phyloP scores from a whole-genome alignment of 1,140 invertebrate species.

The Scaptomyza montana region DNA sequence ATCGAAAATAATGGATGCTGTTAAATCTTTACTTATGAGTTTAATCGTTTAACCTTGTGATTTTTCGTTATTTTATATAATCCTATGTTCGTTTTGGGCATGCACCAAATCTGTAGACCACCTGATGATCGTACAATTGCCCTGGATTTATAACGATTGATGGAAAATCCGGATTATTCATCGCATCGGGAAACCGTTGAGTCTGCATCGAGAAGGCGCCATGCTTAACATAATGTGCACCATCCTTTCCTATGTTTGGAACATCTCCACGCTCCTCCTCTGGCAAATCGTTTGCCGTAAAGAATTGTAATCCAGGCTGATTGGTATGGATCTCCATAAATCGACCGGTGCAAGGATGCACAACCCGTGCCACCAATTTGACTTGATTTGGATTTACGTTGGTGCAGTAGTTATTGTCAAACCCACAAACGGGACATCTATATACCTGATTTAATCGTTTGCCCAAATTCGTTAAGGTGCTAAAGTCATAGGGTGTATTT shows the following conservation, averaged over 20 bases:
- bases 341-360: slow-evolving; percentile 89
- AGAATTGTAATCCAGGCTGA: slow-evolving; percentile 95
- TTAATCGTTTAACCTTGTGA: not conserved
- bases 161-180: slow-evolving; percentile 94
- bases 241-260: slow-evolving; percentile 88
- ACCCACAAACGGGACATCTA: slow-evolving; percentile 85
- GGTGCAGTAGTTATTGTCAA: slow-evolving; percentile 91
- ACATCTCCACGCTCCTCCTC: slow-evolving; percentile 73
- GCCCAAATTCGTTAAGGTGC: slow-evolving; percentile 85
- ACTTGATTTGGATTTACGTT: slow-evolving; percentile 69
- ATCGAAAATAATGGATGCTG: not conserved
- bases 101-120: slow-evolving; percentile 86
- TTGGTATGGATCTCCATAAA: slow-evolving; percentile 91
- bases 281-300: slow-evolving; percentile 92
- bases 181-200: slow-evolving; percentile 95
- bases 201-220: slow-evolving; percentile 95
- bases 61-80: not conserved
- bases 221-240: slow-evolving; percentile 89
- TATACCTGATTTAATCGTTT: slow-evolving; percentile 79
- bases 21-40: not conserved
- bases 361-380: slow-evolving; percentile 84
- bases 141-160: slow-evolving; percentile 89
- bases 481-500: slow-evolving; percentile 89
- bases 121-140: slow-evolving; percentile 87
- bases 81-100: slow-evolving; percentile 60